A percentile compares a stretch with the other conserved stretches of the same genome.
Conservation (phyloP, 2,888 invertebrate genomes). For the Agrochola circellaris region DNA sequence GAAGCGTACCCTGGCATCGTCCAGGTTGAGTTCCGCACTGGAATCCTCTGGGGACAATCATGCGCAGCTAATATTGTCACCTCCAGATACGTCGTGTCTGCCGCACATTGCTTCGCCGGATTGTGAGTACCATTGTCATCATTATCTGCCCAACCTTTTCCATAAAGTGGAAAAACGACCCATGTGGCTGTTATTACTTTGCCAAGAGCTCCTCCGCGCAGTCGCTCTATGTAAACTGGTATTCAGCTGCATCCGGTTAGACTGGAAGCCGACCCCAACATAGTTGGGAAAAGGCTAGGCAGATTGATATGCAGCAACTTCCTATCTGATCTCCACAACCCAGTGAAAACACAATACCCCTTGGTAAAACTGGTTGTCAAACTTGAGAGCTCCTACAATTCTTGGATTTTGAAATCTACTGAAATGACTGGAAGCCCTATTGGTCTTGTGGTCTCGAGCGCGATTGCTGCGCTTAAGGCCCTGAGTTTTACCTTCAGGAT, state of each 20-base stretch:
- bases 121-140: conserved; percentile 55
- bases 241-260: no score
- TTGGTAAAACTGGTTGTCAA: no score
- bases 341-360: not conserved
- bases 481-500: no score
- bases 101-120: conserved; percentile 72
- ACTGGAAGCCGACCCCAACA: no score
- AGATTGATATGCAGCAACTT: not conserved
- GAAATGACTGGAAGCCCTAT: not conserved
- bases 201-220: no score
- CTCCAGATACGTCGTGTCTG: conserved; percentile 59
- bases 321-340: not conserved
- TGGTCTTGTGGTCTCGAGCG: not conserved
- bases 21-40: conserved; percentile 67
- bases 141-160: no score
- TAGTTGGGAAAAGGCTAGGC: no score
- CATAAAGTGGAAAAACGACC: no score
- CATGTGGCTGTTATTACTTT: no score
- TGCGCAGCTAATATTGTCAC: conserved; percentile 71
- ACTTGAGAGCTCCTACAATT: not conserved
- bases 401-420: not conserved
- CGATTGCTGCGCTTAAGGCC: no score
- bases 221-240: no score
- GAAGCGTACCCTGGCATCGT: conserved; percentile 73
- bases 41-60: conserved; percentile 65